A percentile compares a stretch with the other conserved stretches of the same genome.
These are phyloP conservation scores for Gymnogyps californianus DNA, from an alignment of 2,113 vertebrate species.

Conservation along the genomic window DNA sequence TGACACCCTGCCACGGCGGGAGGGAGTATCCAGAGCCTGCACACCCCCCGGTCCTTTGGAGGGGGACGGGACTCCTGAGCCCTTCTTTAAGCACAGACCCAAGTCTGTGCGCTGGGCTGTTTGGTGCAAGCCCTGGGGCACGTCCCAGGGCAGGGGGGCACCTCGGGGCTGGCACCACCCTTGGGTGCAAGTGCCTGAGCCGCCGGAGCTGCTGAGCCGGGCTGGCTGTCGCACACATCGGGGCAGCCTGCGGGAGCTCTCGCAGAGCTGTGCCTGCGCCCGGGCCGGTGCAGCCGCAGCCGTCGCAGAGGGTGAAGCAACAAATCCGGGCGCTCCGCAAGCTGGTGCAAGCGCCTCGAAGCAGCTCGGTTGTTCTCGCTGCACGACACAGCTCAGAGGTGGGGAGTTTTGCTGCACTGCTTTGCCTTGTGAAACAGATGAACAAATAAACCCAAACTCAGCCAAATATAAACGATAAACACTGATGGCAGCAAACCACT, in stretches of 20 bases:
- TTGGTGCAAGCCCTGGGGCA: not conserved
- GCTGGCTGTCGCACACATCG: not conserved
- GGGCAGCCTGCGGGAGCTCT: not conserved
- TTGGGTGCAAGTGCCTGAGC: not conserved
- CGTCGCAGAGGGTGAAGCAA: not conserved
- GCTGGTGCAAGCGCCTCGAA: not conserved
- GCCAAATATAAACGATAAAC: not conserved
- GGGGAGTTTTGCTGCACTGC: not conserved
- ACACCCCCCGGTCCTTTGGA: rapidly evolving
- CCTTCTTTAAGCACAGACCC: not conserved
- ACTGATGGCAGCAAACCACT: not conserved
- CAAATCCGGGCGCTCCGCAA: rapidly evolving
- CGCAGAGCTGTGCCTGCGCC: too few species aligned
- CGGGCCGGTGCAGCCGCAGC: not conserved
- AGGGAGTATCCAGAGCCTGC: not conserved
- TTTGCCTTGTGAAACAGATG: not conserved
- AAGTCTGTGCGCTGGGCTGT: too few species aligned
- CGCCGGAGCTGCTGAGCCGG: rapidly evolving
- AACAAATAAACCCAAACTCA: not conserved
- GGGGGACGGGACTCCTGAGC: not conserved
- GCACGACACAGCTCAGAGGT: not conserved
- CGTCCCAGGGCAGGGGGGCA: not conserved
- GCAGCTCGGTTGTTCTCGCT: not conserved
- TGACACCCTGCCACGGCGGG: not conserved
- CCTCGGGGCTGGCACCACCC: not conserved